Evolutionary conservation across 2,888 invertebrate genomes (phyloP), one percentile per base, ranked within the genome.

Genomic region (Criorhina ranunculi): DNA sequence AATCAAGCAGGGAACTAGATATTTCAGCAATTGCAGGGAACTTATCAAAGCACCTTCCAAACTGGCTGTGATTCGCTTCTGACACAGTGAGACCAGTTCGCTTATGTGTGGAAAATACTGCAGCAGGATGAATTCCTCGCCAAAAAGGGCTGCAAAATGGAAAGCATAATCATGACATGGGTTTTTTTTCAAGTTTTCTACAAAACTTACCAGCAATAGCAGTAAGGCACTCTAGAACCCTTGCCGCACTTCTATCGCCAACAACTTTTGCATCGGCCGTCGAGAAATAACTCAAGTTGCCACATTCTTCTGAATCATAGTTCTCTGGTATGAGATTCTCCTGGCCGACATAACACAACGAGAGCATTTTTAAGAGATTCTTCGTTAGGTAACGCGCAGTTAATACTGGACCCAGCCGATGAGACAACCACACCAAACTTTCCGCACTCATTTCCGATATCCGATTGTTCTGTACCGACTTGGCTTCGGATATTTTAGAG

Each of bases 51-150:
- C 98, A 15, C 97, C 97, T 93, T 99, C 99, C 59, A 98, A 93
- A 89, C 96, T 96, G 2, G 94, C 92, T 0, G 97, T 97, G 86
- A 98, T 92, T 86, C 96, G 95, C 81, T 95, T 94, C 81, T 96
- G 95, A 88, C 97, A 97, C 12, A 96, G 93, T 1, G 95, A 95
- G 57, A 97, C 95, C 81, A 98, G 91, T 90, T 98, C 98, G 33
- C 95, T 95, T 93, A 97, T 96, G 90, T 98, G 97, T 0, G 98
- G 97, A 86, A 98, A 93, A 92, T 98, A 98, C 91, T 98, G 98
- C 87, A 96, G 93, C 87, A 98, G 93, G 89, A 98, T 95, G 80
- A 98, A 94, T 89, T 97, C 96, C 89, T 97, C 97, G 24, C 97
- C 98, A 91, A 97, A 98, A 88, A 98, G 93, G 44, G 94, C 96